Percentiles rank a stretch among this genome's conserved stretches.
Conservation (phyloP, 2,797 vertebrate genomes). For the Acanthiza pusilla region DNA sequence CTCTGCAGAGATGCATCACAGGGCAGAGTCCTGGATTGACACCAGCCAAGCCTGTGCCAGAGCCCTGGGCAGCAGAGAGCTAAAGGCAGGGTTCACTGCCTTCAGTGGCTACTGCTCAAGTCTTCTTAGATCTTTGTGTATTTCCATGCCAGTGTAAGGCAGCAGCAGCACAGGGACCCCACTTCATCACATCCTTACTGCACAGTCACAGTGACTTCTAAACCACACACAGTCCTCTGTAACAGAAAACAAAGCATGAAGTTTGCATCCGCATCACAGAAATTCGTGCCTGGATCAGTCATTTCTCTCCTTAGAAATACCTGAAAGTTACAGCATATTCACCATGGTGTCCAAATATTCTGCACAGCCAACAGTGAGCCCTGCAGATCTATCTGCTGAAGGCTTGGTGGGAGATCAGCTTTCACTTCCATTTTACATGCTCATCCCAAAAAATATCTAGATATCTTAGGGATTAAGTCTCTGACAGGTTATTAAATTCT, state of each 20-base stretch:
- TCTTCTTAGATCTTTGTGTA: background rate
- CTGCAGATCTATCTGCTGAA: background rate
- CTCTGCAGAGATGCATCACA: background rate
- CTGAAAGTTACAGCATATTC: background rate
- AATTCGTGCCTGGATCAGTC: background rate
- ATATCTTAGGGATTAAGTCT: background rate
- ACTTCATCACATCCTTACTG: background rate
- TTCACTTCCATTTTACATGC: background rate
- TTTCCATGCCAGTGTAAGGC: background rate
- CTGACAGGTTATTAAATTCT: background rate
- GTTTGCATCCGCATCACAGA: background rate
- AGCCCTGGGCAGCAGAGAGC: background rate
- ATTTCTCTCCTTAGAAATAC: background rate
- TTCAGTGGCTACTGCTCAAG: background rate
- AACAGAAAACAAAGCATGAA: background rate
- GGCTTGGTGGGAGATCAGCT: background rate
- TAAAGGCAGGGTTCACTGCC: background rate
- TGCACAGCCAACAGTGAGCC: background rate
- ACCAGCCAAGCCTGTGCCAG: background rate
- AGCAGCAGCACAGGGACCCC: background rate
- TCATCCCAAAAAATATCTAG: background rate
- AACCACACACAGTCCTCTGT: background rate
- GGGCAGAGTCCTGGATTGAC: background rate
- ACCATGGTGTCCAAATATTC: background rate
- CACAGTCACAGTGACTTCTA: background rate